phyloP scores from a whole-genome alignment of 2,797 vertebrate species.

The Enteromius thamalakanensis region DNA sequence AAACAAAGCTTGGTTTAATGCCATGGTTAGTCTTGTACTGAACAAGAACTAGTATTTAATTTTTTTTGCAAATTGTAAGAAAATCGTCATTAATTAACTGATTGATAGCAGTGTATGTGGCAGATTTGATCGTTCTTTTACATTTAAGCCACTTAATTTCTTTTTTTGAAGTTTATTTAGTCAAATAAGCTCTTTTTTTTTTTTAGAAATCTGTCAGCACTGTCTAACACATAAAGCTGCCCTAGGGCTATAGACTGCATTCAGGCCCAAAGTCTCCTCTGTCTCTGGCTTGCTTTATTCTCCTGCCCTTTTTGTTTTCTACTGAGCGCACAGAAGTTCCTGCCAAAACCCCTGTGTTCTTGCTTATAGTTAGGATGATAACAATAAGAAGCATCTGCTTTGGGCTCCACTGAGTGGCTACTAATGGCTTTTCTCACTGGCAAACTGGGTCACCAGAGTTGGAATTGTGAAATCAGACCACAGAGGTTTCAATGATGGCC shows the following conservation, averaged over 20 bases:
- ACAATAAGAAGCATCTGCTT: constrained; percentile 49
- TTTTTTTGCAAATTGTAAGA: constrained; percentile 5
- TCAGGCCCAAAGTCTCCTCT: constrained; percentile 13
- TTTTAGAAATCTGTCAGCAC: neutral
- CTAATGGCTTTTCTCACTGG: constrained; percentile 33
- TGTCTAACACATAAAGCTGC: neutral
- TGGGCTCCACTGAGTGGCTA: constrained; percentile 13
- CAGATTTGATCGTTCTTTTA: neutral
- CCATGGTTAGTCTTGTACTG: constrained; percentile 21
- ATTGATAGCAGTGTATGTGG: constrained; percentile 6
- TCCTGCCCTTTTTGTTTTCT: neutral
- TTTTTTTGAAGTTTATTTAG: neutral
- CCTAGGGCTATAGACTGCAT: constrained; percentile 8
- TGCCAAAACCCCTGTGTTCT: constrained; percentile 21
- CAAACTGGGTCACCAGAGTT: constrained; percentile 21
- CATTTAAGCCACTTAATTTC: neutral
- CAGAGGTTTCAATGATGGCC: constrained; percentile 20
- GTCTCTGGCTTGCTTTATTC: neutral
- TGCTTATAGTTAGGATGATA: neutral
- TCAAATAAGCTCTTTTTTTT: constrained; percentile 4
- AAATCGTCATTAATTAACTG: constrained; percentile 8
- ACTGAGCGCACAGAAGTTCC: constrained; percentile 8
- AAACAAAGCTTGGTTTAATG: constrained; percentile 33
- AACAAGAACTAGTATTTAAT: neutral
- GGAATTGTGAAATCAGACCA: constrained; percentile 24